Conservation (phyloP, 2,113 vertebrate genomes). For the Isichthys henryi region DNA sequence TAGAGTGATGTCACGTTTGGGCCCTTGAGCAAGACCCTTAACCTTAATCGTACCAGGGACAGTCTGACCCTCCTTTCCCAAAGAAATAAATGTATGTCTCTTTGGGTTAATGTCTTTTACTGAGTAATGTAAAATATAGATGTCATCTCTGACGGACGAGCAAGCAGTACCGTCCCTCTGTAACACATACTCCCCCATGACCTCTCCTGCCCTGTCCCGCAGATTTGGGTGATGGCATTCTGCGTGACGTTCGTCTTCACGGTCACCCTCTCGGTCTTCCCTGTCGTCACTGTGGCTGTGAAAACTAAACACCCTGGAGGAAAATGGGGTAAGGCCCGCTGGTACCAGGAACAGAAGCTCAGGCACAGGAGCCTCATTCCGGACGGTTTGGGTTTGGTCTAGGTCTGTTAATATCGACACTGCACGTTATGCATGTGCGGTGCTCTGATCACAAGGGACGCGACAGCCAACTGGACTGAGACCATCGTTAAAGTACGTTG, state of each 20-base stretch:
- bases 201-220: conserved; percentile 5
- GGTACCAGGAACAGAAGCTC: not conserved
- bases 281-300: conserved; percentile 73
- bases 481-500: too few relatives aligned
- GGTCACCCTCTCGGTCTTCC: conserved; percentile 77
- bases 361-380: not conserved
- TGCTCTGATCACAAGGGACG: too few relatives aligned
- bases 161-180: not conserved
- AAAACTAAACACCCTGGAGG: conserved; percentile 38
- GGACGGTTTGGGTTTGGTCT: not conserved
- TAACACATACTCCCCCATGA: not conserved
- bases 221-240: conserved; percentile 80
- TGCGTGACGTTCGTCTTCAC: conserved; percentile 76
- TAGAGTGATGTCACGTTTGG: not conserved
- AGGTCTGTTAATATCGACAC: not conserved
- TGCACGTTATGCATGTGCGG: not conserved
- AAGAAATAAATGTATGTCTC: not conserved
- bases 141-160: not conserved
- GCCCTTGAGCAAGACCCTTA: not conserved
- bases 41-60: not conserved
- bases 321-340: conserved; percentile 59
- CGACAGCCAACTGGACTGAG: too few relatives aligned
- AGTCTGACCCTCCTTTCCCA: not conserved
- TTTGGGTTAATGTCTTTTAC: not conserved
- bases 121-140: not conserved